These are phyloP conservation scores for Musca domestica DNA, from an alignment of 1,140 invertebrate genomes.

Conservation along the genomic window DNA sequence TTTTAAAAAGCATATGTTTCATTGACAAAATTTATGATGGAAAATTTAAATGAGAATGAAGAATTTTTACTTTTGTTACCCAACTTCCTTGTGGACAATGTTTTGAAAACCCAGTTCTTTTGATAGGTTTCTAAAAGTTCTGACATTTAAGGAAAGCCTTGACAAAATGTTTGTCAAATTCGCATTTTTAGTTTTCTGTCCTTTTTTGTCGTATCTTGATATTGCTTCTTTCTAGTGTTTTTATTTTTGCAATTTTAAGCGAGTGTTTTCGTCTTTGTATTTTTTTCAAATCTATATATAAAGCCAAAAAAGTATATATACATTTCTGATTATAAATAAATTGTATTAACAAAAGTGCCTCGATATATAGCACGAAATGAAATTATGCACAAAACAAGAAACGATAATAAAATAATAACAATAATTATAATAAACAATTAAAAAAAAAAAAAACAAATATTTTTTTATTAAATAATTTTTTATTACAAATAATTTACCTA, in stretches of 20 bases:
- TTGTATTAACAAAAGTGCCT: slow-evolving; percentile 12
- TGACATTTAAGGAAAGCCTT: too few species aligned
- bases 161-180: too few species aligned
- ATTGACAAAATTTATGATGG: too few species aligned
- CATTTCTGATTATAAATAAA: background rate
- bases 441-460: background rate
- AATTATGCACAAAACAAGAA: slow-evolving; percentile 15
- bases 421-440: background rate
- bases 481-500: background rate
- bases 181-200: too few species aligned
- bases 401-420: background rate
- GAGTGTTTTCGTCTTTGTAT: background rate
- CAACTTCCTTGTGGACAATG: too few species aligned
- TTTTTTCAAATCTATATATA: background rate
- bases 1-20: too few species aligned
- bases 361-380: slow-evolving; percentile 18
- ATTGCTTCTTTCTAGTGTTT: too few species aligned
- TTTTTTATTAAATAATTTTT: background rate
- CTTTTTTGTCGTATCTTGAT: too few species aligned
- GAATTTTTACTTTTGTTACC: too few species aligned
- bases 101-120: too few species aligned
- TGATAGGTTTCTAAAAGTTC: too few species aligned
- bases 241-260: background rate
- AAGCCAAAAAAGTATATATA: background rate
- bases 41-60: too few species aligned